Conservation (phyloP, 2,888 invertebrate species). For the Gastrophysa polygoni region DNA sequence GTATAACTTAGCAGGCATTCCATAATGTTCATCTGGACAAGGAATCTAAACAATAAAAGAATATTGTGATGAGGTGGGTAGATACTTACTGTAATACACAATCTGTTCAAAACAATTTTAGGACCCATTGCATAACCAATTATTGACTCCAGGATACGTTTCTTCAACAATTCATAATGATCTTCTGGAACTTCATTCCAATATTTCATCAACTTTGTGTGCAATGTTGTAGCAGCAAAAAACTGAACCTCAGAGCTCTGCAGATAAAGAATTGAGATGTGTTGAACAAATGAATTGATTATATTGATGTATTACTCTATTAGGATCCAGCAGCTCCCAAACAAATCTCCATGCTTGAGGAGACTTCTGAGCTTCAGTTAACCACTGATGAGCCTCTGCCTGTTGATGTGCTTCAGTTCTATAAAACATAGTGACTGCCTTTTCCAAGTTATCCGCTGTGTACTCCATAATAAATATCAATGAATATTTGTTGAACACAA, state of each 20-base stretch:
- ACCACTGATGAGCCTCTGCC: constrained; percentile 82
- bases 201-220: constrained; percentile 84
- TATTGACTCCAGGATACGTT: constrained; percentile 78
- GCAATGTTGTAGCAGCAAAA: constrained; percentile 90
- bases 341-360: constrained; percentile 92
- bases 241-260: constrained; percentile 90
- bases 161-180: constrained; percentile 77
- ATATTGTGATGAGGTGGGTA: no score
- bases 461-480: constrained; percentile 62
- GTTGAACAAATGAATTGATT: background rate
- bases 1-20: no score
- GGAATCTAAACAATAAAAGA: no score
- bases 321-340: constrained; percentile 84
- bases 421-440: constrained; percentile 73
- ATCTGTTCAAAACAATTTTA: constrained; percentile 82
- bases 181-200: constrained; percentile 87
- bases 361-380: constrained; percentile 83
- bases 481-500: no score
- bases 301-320: constrained; percentile 66
- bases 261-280: constrained; percentile 43
- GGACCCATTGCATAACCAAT: constrained; percentile 80
- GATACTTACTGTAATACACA: constrained; percentile 83
- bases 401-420: constrained; percentile 68
- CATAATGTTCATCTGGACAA: no score
- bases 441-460: constrained; percentile 69